These are phyloP conservation scores for Todiramphus saurophagus DNA, from an alignment of 2,113 vertebrate genomes.

Conservation along the genomic window DNA sequence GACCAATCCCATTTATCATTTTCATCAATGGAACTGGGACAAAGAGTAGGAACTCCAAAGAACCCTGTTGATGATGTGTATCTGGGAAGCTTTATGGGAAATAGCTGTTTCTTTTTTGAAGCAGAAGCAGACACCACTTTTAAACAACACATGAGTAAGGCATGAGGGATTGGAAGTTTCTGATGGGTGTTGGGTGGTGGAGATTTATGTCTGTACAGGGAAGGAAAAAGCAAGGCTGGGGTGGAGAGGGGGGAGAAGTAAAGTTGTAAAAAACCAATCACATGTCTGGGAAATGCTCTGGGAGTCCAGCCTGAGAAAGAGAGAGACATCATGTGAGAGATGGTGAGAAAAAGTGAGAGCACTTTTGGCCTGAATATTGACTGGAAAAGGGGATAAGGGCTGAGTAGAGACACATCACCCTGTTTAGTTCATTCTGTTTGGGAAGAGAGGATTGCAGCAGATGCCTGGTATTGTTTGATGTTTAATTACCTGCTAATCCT, in stretches of 20 bases:
- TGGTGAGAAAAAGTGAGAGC: not conserved
- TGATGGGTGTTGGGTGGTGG: not conserved
- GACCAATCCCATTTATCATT: not conserved
- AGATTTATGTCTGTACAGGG: not conserved
- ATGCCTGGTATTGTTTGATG: not conserved
- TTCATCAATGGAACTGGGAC: not conserved
- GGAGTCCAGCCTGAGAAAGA: not conserved
- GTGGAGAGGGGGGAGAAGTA: too few relatives aligned
- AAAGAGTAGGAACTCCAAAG: not conserved
- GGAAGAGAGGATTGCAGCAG: not conserved
- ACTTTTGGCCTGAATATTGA: not conserved
- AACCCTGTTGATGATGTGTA: not conserved
- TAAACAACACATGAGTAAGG: not conserved
- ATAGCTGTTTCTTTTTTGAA: not conserved
- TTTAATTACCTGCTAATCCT: not conserved
- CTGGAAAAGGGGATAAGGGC: not conserved
- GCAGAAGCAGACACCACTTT: not conserved
- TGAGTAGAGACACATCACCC: not conserved
- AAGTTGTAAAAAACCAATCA: not conserved
- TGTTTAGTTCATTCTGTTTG: not conserved
- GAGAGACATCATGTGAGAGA: not conserved
- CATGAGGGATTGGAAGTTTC: not conserved
- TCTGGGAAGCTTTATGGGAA: not conserved
- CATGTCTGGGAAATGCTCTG: not conserved
- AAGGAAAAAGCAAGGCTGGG: not conserved